phyloP scores from a whole-genome alignment of 2,113 vertebrate species.

The Agelaius tricolor region DNA sequence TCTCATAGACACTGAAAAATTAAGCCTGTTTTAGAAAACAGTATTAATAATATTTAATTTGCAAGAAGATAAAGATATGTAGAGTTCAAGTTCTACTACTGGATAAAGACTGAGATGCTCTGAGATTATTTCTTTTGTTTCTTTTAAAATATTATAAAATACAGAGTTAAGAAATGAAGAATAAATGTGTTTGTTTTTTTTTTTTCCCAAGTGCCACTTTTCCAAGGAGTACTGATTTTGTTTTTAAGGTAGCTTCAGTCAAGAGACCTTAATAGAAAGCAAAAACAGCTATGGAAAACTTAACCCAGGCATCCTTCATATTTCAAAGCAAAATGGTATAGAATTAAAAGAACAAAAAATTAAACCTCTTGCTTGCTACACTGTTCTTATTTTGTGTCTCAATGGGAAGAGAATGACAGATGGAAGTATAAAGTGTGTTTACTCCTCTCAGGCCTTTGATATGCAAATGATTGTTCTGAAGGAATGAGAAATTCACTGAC shows the following conservation, averaged over 20 bases:
- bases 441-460: conserved; percentile 80
- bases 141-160: neutral
- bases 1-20: neutral
- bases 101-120: neutral
- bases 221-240: neutral
- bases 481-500: conserved; percentile 81
- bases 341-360: conserved; percentile 19
- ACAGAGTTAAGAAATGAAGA: neutral
- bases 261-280: neutral
- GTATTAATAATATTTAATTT: neutral
- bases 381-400: conserved; percentile 31
- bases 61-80: neutral
- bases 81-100: neutral
- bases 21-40: neutral
- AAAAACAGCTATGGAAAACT: neutral
- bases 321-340: conserved; percentile 22
- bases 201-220: neutral
- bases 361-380: neutral
- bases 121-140: neutral
- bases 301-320: neutral
- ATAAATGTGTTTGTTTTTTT: accelerated
- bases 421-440: conserved; percentile 79
- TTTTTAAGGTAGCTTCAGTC: neutral
- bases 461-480: conserved; percentile 84
- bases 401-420: conserved; percentile 66